Evolutionary conservation across 2,797 vertebrate genomes (phyloP), one percentile per base, ranked within the genome.

Genomic region (Carapus acus): DNA sequence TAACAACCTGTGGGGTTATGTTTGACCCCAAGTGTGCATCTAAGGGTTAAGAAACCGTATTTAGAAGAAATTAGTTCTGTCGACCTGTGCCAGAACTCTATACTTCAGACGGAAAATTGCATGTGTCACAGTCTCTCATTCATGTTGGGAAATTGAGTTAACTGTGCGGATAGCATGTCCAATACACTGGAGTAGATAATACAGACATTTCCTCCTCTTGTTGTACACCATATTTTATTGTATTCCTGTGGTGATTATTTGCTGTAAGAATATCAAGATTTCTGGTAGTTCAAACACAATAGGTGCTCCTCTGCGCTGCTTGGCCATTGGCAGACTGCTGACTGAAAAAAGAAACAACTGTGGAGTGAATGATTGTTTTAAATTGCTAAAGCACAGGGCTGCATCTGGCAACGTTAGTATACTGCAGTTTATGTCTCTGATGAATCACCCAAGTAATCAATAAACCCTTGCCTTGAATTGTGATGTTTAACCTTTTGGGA

Each of bases 381-480:
- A 62, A 65, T 62, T 68, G 37, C 13, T 45, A 40, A 47, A 54
- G 31, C 22, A 45, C 49, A 44, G 38, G 54, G 57, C 71, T 69
- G 70, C 61, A 43, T 48, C 65, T 43, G 52, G 48, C 63, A 17
- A 54, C 20, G 11, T 45, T 13, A 43, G 44, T 43, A 31, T 61
- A 8, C 60, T 65, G 38, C 64, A 54, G 41, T 70, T 74, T 52
- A 37, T 71, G 29, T 69, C 61, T 75, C 62, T 65, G 69, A 67
- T 59, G 58, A 68, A 40, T 56, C 54, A 23, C 66, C 43, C 17
- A 31, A 64, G 23, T 69, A 63, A 74, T 55, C 14, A 81, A 80
- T 79, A 78, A 79, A 82, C 74, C 73, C 68, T 65, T 53, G 54
- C 62, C 56, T 76, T 77, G 71, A 80, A 78, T 71, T 82, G 78